Base-by-base conservation (phyloP, 2,888 invertebrate species). In the Torymus aiolomorphi region DNA sequence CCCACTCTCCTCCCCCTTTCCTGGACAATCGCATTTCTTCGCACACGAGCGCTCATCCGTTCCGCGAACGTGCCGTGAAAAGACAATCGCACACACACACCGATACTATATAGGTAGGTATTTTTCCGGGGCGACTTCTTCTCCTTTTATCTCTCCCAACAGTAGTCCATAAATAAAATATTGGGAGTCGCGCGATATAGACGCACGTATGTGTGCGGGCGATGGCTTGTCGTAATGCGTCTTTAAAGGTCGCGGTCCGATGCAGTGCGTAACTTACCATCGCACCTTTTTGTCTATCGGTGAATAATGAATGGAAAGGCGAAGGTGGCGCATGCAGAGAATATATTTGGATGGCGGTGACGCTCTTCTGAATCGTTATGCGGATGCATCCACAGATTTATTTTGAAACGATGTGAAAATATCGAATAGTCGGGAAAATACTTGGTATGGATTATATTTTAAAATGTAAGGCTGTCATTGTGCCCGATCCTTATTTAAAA, bases 61-160 rank as follows among this genome's bases (percentile, higher is more conserved):
- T 78, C 72, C 72, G 54, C 13, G 72, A 61, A 73, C 78, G 73
- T 73, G 78, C 78, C 20, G 59, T 16, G 78, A 72, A 78, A 78
- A 72, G 61, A 73, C 78, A 71, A 78, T 78, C 52, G 54, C 69
- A 42, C n/a, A 42, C 49, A 18, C 2, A 16, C 52, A 12, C 51
- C 20, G 16, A 18, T 12, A 16, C 18, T 66, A 42, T 13, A 63
- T 42, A 18, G 31, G 16, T 42, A 10, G 8, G 42, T 42, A 42
- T 49, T 63, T 18, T 63, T 63, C 42, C n/a, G 5, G 42, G 2
- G n/a, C 42, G n/a, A 63, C 13, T 42, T 49, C n/a, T 42, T 14
- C n/a, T 18, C 42, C 18, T 18, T 13, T 16, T n/a, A 42, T 8
- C 63, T 16, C 16, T 14, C 4, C 63, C 4, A 31, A 31, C 42